Base-by-base conservation (phyloP, 2,797 vertebrate genomes). In the Cuculus canorus region DNA sequence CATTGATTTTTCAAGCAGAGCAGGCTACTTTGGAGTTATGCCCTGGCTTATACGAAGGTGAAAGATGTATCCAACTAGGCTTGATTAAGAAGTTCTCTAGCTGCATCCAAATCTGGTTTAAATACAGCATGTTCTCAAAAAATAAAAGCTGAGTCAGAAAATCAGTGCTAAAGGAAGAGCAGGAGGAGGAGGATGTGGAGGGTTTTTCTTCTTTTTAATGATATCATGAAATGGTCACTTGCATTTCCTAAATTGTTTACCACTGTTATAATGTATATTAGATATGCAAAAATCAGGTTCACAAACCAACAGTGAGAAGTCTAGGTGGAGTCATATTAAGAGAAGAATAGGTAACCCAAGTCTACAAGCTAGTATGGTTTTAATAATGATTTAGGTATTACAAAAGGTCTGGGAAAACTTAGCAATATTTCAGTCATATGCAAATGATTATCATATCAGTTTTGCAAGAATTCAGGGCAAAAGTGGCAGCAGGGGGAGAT, bases 401-500 rank as follows among this genome's bases (percentile, higher is more conserved):
- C 33, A 82, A 83, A 86, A 93, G 33, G 50, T 57, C 54, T 86
- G 79, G 91, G 33, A 90, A 54, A 91, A 61, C 41, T 72, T 47
- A 81, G 72, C 47, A 86, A 43, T 83, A 81, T 75, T 95, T 91
- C 80, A 83, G 61, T 72, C 47, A 47, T 5, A 78, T 15, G 35
- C 37, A 95, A 78, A 86, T n/a, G 2, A 93, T 54, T 71, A 18
- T 37, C 86, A 52, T 13, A 86, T 13, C 57, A 43, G 19, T 71
- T 95, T 75, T 93, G 57, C 53, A 81, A 77, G 50, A 80, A 23
- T 87, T 87, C 11, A 9, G 53, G 43, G 68, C 43, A 96, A 82
- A 94, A 92, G 79, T 91, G 90, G 76, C 87, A 93, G 57, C 45
- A 81, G 93, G 82, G 92, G 93, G 71, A 91, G 25, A 93, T 56